Conservation (phyloP, 2,113 vertebrate genomes). For the Xenus cinereus region DNA sequence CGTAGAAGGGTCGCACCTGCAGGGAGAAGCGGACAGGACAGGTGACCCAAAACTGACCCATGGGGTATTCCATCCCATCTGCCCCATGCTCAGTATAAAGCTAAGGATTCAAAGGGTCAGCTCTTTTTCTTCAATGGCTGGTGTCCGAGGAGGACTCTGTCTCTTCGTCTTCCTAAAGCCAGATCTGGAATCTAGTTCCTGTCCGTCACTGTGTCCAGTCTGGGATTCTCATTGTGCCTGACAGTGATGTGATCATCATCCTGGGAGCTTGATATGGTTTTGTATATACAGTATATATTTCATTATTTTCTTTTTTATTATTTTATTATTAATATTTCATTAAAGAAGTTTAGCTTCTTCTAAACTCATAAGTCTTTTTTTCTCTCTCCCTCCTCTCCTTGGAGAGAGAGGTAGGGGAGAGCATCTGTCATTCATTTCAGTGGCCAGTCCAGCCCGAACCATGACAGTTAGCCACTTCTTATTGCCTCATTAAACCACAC, state of each 20-base stretch:
- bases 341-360: not conserved
- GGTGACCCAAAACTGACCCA: not conserved
- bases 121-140: not conserved
- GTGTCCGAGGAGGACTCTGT: not conserved
- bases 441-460: not conserved
- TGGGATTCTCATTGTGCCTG: not conserved
- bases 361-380: not conserved
- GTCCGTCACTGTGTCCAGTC: not conserved
- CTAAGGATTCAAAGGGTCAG: not conserved
- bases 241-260: not conserved
- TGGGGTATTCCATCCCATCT: not conserved
- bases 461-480: not conserved
- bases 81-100: not conserved
- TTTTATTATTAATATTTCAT: not conserved
- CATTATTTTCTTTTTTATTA: not conserved
- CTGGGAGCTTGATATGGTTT: not conserved
- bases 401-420: not conserved
- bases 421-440: not conserved
- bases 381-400: not conserved
- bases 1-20: not conserved
- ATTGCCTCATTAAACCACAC: not conserved
- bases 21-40: not conserved
- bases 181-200: not conserved
- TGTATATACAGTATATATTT: not conserved
- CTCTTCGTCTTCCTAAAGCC: not conserved